Evolutionary conservation across 2,888 invertebrate species (phyloP), one percentile per base, ranked within the genome.

Genomic region (Eilema griseolum): DNA sequence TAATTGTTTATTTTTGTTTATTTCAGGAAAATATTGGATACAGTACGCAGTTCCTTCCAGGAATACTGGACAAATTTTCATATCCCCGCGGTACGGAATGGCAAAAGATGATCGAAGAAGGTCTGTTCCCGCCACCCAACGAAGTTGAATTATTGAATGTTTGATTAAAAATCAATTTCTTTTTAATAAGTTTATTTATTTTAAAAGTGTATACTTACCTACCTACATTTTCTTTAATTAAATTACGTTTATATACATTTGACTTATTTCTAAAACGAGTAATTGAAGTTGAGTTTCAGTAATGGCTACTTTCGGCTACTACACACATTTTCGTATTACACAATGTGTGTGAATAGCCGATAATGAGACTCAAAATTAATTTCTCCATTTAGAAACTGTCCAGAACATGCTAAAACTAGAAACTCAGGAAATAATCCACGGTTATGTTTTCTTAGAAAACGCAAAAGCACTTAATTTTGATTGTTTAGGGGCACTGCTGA

Each of bases 21-120:
- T 71, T 68, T 16, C 59, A 72, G 72, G 24, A 23, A 14, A 16
- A 67, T n/a, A 24, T 16, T 46, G 66, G 98, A 1, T 99, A 98
- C 93, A 98, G 98, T 82, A 97, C 98, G 0, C 96, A 98, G 87
- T 96, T 99, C 84, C 96, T 97, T 82, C 95, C 96, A 2, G 96
- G 96, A 63, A 96, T 97, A 0, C 86, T 98, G 52, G 92, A 95
- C 46, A 96, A 96, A 80, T 98, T 96, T 88, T 95, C 96, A 70
- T 98, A 97, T 90, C 98, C 98, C 0, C 90, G 94, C 64, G 98
- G 98, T n/a, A 96, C 90, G 46, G 97, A 97, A 87, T 98, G 98
- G 98, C 93, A 96, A 87, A 91, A 95, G 56, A 96, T 97, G 96
- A 96, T 97, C 85, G 89, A 93, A 24, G 95, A 96, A 80, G 96